phyloP scores from a whole-genome alignment of 2,888 invertebrate species.

The Abrostola tripartita region DNA sequence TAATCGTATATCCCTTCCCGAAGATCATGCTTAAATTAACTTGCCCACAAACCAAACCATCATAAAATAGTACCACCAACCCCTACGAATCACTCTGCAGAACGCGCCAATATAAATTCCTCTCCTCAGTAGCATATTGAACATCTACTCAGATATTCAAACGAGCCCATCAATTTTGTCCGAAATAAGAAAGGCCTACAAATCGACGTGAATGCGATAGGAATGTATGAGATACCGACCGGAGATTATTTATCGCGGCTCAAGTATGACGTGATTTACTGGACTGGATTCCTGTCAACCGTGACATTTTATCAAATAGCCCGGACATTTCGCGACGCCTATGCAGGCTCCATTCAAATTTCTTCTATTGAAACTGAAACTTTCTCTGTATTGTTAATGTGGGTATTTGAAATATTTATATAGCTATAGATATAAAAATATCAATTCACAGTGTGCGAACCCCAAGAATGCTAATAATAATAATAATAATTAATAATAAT shows the following conservation, averaged over 20 bases:
- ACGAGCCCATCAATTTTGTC: slow-evolving; percentile 48
- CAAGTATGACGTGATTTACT: slow-evolving; percentile 52
- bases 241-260: slow-evolving; percentile 48
- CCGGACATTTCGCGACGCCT: slow-evolving; percentile 13
- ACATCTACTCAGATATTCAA: slow-evolving; percentile 47
- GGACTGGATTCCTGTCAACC: slow-evolving; percentile 25
- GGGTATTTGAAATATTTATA: background rate
- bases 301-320: slow-evolving; percentile 31
- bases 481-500: too few species aligned
- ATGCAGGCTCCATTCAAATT: slow-evolving; percentile 3
- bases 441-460: too few species aligned
- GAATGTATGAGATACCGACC: slow-evolving; percentile 38
- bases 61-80: background rate
- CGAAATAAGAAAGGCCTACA: slow-evolving; percentile 49
- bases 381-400: slow-evolving; percentile 2
- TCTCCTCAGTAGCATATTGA: slow-evolving; percentile 28
- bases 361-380: slow-evolving; percentile 11
- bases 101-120: slow-evolving; percentile 33
- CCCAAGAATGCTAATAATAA: too few species aligned
- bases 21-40: too few species aligned
- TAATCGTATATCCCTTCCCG: too few species aligned
- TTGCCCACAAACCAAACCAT: background rate
- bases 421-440: too few species aligned
- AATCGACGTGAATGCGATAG: slow-evolving; percentile 39
- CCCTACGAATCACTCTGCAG: slow-evolving; percentile 1